phyloP scores from a whole-genome alignment of 2,113 vertebrate species.

The Amphilophus citrinellus region DNA sequence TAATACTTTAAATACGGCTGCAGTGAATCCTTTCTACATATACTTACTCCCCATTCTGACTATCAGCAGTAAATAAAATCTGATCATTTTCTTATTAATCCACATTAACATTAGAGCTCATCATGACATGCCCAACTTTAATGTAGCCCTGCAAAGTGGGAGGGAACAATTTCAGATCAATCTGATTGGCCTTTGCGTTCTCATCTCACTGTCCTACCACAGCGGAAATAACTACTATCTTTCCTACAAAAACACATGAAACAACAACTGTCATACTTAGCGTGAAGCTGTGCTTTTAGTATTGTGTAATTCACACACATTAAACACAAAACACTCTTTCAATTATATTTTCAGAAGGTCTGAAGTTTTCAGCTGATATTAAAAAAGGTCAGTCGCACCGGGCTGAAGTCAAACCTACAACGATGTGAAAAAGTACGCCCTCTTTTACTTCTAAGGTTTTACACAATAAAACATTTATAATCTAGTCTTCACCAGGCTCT shows the following conservation, averaged over 20 bases:
- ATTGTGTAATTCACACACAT: neutral
- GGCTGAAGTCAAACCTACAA: fast-evolving
- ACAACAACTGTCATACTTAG: neutral
- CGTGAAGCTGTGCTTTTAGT: neutral
- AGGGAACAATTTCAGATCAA: neutral
- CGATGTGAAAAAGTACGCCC: too few relatives aligned
- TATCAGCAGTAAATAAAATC: neutral
- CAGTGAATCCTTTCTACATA: neutral
- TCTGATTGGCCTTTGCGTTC: slow-evolving; percentile 26
- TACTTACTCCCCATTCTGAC: slow-evolving; percentile 7
- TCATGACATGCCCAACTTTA: fast-evolving
- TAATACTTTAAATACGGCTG: neutral
- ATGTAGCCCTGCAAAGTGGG: slow-evolving; percentile 9
- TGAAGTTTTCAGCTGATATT: neutral
- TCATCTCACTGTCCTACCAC: neutral
- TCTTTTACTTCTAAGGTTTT: too few relatives aligned
- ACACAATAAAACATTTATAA: too few relatives aligned
- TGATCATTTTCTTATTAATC: neutral
- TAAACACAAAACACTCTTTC: neutral
- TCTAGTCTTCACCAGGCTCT: too few relatives aligned
- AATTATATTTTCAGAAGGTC: neutral
- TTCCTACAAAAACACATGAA: neutral
- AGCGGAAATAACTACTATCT: slow-evolving; percentile 17
- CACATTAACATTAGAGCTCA: neutral
- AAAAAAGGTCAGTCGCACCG: neutral